Evolutionary conservation across 2,888 invertebrate species (phyloP), one percentile per base, ranked within the genome.

Genomic region (Pseudococcus jackbeardsleyi): DNA sequence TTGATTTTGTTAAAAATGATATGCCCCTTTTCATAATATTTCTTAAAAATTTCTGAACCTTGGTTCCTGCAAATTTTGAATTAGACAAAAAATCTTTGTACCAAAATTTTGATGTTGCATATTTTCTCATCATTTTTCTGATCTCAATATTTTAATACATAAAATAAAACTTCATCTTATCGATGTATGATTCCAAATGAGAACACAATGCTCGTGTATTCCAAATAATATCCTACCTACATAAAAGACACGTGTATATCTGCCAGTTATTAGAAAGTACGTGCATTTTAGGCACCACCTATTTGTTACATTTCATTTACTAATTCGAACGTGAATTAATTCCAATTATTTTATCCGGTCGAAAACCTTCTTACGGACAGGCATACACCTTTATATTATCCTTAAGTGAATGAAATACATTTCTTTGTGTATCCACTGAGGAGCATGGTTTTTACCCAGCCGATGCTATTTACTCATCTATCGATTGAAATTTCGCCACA

Each of bases 271-370:
- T 33, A 33, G 72, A 72, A 72, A 72, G 26, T 15, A 33, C 26
- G 17, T 82, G 15, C 46, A 46, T 82, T 82, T 82, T 82, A 82
- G 79, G 79, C 79, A 82, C 72, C 72, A 72, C 68, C 72, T 46
- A 68, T 86, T 68, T 26, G 68, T 86, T 86, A 77, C 64, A 72
- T 86, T 86, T 86, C 86, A 86, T 86, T 86, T 86, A 86, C 86
- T 86, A 86, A 86, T 86, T 86, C 72, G 72, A 86, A 86, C 72
- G 72, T 86, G 72, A 86, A 86, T 86, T 86, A 86, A 86, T 86
- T 85, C 85, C 85, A 85, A 85, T 85, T 68, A 85, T 85, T 64
- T 85, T 85, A 85, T 85, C 85, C 85, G 85, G 54, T 64, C 85
- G 64, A 85, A 68, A 85, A 85, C 85, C 54, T 59, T 85, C 85